Percentiles rank a stretch among this genome's conserved stretches.
phyloP scores from a whole-genome alignment of 2,113 vertebrate genomes.

The Tauraco erythrolophus region DNA sequence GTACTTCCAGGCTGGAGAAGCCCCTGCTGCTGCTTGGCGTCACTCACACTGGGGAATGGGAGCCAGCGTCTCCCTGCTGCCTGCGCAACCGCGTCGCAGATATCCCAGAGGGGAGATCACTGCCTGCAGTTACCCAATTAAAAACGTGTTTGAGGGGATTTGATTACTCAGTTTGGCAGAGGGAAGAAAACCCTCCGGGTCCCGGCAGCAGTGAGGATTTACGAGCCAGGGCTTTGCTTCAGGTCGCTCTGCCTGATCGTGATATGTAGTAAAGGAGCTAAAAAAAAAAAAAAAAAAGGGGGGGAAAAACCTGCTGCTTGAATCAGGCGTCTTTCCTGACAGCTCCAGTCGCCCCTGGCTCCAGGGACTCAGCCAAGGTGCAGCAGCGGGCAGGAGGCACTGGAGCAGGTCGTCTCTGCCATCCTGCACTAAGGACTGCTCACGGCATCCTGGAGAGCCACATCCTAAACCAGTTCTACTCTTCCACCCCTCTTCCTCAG shows the following conservation, averaged over 20 bases:
- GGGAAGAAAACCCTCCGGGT: background rate
- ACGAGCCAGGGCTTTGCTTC: background rate
- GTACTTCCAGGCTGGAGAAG: conserved; percentile 1
- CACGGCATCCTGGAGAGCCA: accelerated
- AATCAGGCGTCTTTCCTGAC: background rate
- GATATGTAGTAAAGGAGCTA: background rate
- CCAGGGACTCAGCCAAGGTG: background rate
- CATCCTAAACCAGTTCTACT: background rate
- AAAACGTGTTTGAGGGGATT: background rate
- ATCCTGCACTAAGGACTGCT: background rate
- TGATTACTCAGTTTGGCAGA: background rate
- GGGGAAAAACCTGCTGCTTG: too few relatives aligned
- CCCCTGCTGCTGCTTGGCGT: background rate
- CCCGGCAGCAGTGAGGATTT: background rate
- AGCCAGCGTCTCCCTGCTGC: background rate
- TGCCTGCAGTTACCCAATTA: background rate
- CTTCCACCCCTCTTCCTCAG: background rate
- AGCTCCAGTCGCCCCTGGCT: background rate
- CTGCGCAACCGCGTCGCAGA: background rate
- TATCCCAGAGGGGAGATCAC: background rate
- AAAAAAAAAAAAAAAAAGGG: too few relatives aligned
- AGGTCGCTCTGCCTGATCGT: background rate
- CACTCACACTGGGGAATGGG: background rate
- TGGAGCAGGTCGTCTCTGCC: accelerated
- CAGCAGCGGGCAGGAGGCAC: background rate